Base-by-base conservation (phyloP, 2,888 invertebrate genomes). In the Drosophila trichaetosa region DNA sequence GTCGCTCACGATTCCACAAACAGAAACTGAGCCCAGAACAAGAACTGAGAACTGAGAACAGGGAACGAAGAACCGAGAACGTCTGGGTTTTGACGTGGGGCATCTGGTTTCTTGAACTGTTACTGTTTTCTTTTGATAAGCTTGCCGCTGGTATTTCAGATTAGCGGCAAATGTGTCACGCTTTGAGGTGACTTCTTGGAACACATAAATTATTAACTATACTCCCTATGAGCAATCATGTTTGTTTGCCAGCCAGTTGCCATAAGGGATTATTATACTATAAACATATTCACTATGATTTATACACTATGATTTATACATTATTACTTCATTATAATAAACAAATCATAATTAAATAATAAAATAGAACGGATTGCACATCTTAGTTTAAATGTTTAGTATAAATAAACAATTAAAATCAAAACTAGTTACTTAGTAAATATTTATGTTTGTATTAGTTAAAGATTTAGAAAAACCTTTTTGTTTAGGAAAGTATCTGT, bases 1-100 rank as follows among this genome's bases (percentile, higher is more conserved):
- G 63, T 69, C 69, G 65, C 65, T 77, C 64, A 65, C 64, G 62
- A 65, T 71, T 62, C 66, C 38, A 61, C 51, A 40, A 76, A 75
- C 46, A 38, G 36, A 34, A 71, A 61, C 46, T 36, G 52, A 36
- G 18, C 42, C 21, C 59, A 42, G 29, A 57, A 64, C 56, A 18
- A 53, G 40, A 61, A 52, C 13, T 8, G 4, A 29, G 49, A 29
- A 31, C 31, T 10, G 4, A 31, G 51, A 31, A 33, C 33, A 3
- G 4, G 0, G 33, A 10, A 11, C 11, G 3, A 0, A 31, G 54
- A 38, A 46, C 46, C 7, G 13, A 18, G 36, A 36, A 36, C 18
- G 57, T 67, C 60, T 73, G 68, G 42, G 13, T 21, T 49, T 21
- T 31, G 67, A 21, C 31, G 31, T 31, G 27, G 29, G n/a, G 49